phyloP scores from a whole-genome alignment of 2,113 vertebrate genomes.

The Leucopsar rothschildi region DNA sequence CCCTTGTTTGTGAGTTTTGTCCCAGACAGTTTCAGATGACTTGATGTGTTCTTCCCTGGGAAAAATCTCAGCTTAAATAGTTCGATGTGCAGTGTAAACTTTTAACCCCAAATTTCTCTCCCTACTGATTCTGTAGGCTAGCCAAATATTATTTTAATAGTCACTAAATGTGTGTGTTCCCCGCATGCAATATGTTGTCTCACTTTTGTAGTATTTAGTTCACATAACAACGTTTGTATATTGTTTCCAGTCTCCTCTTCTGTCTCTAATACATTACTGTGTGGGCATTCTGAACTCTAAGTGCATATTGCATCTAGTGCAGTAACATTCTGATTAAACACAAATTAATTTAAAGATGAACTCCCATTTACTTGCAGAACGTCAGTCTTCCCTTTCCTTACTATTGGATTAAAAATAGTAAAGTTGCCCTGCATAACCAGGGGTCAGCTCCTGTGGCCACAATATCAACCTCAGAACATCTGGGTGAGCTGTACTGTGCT shows the following conservation, averaged over 20 bases:
- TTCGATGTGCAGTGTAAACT: conserved; percentile 8
- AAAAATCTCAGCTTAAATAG: conserved; percentile 2
- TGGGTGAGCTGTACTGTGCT: background rate
- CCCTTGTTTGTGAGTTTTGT: background rate
- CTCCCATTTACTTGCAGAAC: background rate
- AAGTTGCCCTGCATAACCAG: background rate
- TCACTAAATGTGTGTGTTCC: conserved; percentile 14
- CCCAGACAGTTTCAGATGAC: background rate
- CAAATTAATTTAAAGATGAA: background rate
- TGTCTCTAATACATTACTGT: background rate
- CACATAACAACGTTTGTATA: background rate
- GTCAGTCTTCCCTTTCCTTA: background rate
- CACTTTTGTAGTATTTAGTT: background rate
- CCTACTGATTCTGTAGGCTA: background rate
- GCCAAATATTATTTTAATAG: background rate
- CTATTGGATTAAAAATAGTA: background rate
- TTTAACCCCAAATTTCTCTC: background rate
- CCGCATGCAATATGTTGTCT: background rate
- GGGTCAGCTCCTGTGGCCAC: background rate
- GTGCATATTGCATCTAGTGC: background rate
- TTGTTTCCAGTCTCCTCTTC: background rate
- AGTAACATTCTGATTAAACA: background rate
- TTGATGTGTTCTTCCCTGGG: conserved; percentile 14
- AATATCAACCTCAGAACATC: background rate
- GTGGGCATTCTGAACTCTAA: background rate